Base-by-base conservation (phyloP, 2,888 invertebrate genomes). In the Protula sp. region DNA sequence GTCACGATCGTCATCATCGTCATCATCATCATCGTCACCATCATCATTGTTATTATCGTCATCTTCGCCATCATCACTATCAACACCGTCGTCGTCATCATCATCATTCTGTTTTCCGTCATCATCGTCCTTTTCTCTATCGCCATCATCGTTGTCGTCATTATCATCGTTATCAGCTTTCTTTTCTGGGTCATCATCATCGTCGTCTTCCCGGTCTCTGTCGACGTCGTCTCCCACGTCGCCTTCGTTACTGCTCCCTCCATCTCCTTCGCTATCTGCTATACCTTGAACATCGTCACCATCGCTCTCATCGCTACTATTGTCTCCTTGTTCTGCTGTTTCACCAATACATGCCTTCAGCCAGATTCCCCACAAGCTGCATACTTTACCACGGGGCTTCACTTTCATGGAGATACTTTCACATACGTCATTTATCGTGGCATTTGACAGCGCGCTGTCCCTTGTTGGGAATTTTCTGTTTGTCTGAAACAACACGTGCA, bases 171-270 rank as follows among this genome's bases (percentile, higher is more conserved):
- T 19, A 14, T 45, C 45, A 14, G 9, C 19, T 45, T 45, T 14
- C 45, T 19, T 45, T 19, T 45, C 45, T 45, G 9, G 9, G 45
- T 45, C 45, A n/a, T n/a, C n/a, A n/a, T n/a, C n/a, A n/a, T n/a
- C 45, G 9, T 45, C 19, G 9, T 30, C 29, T 19, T 53, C 2
- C 28, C 3, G 22, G 3, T 57, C 9, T 47, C 51, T 54, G 47
- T 50, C 50, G 31, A 50, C 30, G 29, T 47, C 58, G 47, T 54
- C 45, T 51, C 52, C 38, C 30, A 57, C 30, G 19, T 30, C 38
- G 47, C 19, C 19, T 57, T 22, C n/a, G 27, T 54, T 30, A 30
- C 3, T 54, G 9, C 30, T n/a, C 30, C 3, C 24, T 19, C 24
- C 53, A 47, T 22, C 26, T 50, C 22, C 28, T 53, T 14, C 28